Evolutionary conservation across 2,113 vertebrate genomes (phyloP).

Genomic region (Theristicus caerulescens): DNA sequence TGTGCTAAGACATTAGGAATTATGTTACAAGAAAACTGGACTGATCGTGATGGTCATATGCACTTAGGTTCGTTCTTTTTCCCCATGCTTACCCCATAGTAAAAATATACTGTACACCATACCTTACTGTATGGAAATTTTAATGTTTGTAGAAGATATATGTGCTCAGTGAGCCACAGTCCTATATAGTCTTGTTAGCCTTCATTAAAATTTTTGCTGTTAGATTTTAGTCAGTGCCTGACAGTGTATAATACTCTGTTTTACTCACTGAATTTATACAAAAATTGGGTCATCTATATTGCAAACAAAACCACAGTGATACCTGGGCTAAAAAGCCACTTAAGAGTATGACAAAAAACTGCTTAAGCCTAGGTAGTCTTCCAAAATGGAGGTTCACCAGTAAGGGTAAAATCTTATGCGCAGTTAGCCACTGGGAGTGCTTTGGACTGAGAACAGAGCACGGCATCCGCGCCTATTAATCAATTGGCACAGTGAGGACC

Average conservation of each 20-base stretch:
- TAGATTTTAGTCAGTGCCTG: conserved; percentile 23
- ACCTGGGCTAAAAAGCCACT: conserved; percentile 33
- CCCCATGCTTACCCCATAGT: background rate
- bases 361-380: conserved; percentile 32
- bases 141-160: conserved; percentile 5
- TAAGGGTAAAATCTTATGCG: background rate
- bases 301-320: conserved; percentile 61
- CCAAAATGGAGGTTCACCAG: background rate
- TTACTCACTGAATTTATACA: background rate
- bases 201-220: background rate
- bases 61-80: background rate
- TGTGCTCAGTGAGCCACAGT: conserved; percentile 6
- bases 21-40: conserved; percentile 4
- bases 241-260: background rate
- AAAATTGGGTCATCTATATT: conserved; percentile 3
- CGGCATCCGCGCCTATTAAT: background rate
- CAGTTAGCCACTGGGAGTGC: conserved; percentile 16
- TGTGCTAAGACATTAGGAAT: conserved; percentile 32
- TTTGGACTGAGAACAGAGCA: conserved; percentile 28
- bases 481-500: background rate
- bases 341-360: conserved; percentile 9
- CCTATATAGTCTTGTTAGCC: background rate
- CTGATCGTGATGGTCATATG: conserved; percentile 21
- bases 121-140: background rate
- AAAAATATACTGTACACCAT: conserved; percentile 53